Evolutionary conservation across 2,888 invertebrate species (phyloP), one percentile per base, ranked within the genome.

Genomic region (Buathra laborator): DNA sequence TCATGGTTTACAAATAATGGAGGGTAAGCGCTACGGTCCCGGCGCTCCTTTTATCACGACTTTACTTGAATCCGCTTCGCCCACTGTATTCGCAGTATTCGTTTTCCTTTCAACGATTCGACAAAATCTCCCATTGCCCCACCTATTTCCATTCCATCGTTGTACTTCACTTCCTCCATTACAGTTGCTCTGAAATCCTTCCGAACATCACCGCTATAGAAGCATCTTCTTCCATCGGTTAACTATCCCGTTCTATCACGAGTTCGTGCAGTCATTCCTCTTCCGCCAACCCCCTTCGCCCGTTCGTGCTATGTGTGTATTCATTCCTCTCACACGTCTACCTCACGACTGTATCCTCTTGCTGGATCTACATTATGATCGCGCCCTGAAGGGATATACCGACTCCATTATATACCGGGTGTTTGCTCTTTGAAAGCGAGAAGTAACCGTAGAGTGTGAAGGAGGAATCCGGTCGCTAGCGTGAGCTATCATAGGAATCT

Each of bases 1-100:
- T 89, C 88, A 87, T 83, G 88, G 88, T 87, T 89, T 88, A 87
- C 88, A 87, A 88, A 89, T 89, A 89, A 89, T 86, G 86, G 84
- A 81, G 86, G 87, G 87, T 87, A 88, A 89, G 87, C 86, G 87
- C 85, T 80, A 24, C 32, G 29, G 48, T 24, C 59, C 37, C 56
- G 62, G 64, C 37, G 71, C 51, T 53, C 29, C 59, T 62, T 14
- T 72, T 12, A 53, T 64, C 66, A 24, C 29, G 68, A 66, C 44
- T 80, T 76, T 56, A 70, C 77, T 67, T 62, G 66, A 32, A 51
- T 68, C 56, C 71, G 64, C 75, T 76, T 68, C 74, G 43, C 71
- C 66, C 64, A 48, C 9, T 46, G 59, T 53, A 75, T 64, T 24
- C 64, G 46, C 70, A 78, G 66, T 75, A 67, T 59, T 80, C 48